phyloP scores from a whole-genome alignment of 2,797 vertebrate species.

The Rhyacichthys aspro region DNA sequence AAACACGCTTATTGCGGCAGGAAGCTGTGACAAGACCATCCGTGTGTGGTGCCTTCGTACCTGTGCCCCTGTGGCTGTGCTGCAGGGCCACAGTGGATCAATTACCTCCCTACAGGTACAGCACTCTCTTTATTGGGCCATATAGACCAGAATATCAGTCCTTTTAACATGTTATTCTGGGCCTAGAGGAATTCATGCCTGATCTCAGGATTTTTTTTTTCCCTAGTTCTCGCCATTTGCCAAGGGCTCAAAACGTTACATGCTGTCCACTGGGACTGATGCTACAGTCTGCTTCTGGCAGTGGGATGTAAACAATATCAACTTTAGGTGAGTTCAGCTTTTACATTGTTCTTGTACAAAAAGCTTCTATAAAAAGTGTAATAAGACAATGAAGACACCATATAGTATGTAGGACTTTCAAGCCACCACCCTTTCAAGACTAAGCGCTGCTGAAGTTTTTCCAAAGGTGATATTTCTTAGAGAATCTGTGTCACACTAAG shows the following conservation, averaged over 20 bases:
- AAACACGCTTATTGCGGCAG: constrained; percentile 96
- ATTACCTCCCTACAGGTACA: constrained; percentile 97
- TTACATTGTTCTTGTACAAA: too few relatives aligned
- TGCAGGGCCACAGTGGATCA: constrained; percentile 95
- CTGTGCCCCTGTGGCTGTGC: constrained; percentile 94
- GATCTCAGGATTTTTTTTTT: constrained; percentile 14
- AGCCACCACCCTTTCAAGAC: too few relatives aligned
- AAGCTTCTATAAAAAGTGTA: too few relatives aligned
- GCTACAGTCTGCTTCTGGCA: constrained; percentile 98
- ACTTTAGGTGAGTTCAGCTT: constrained; percentile 85
- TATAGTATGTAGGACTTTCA: too few relatives aligned
- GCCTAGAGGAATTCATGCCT: not conserved
- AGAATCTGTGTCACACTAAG: too few relatives aligned
- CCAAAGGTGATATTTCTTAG: too few relatives aligned
- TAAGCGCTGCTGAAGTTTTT: too few relatives aligned
- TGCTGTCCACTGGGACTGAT: constrained; percentile 98
- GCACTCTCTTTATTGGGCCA: not conserved
- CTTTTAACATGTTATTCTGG: too few relatives aligned
- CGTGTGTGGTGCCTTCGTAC: constrained; percentile 98
- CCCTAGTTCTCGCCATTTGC: constrained; percentile 95
- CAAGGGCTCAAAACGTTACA: constrained; percentile 91
- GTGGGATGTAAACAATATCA: constrained; percentile 91
- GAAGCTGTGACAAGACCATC: constrained; percentile 98
- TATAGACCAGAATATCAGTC: too few relatives aligned
- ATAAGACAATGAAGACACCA: too few relatives aligned